These are phyloP conservation scores for Sturnus vulgaris DNA, from an alignment of 2,113 vertebrate species.

Conservation along the genomic window DNA sequence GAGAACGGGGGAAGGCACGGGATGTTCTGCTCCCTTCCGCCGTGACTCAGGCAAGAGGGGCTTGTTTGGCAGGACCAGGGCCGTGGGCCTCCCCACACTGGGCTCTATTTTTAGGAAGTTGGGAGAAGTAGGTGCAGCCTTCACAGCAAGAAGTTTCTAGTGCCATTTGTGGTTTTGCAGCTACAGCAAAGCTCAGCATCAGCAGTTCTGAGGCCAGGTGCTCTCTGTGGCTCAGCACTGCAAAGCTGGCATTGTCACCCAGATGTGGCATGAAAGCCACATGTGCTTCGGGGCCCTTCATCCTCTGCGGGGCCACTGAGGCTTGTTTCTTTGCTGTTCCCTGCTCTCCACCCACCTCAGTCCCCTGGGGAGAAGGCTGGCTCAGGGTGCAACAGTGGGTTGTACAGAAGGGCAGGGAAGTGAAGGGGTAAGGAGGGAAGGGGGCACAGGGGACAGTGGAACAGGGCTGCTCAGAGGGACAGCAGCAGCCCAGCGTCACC, in stretches of 20 bases:
- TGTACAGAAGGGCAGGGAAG: background rate
- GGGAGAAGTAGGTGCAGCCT: background rate
- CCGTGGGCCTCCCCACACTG: background rate
- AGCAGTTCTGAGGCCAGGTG: background rate
- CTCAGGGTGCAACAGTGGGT: rapidly evolving
- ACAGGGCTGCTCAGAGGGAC: background rate
- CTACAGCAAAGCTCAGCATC: background rate
- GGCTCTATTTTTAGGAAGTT: constrained; percentile 54
- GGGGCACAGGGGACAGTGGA: rapidly evolving
- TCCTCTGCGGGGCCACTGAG: background rate
- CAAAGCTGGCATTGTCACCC: background rate
- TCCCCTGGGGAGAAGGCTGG: background rate
- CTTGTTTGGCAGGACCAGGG: background rate
- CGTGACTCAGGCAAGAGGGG: background rate
- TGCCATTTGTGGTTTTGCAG: constrained; percentile 14
- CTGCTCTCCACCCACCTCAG: background rate
- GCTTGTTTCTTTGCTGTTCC: background rate
- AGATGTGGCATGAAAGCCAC: rapidly evolving
- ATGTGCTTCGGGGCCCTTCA: rapidly evolving
- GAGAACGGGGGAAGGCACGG: rapidly evolving
- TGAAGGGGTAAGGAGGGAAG: background rate
- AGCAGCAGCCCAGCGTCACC: background rate
- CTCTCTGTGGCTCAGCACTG: background rate
- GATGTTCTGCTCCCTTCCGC: background rate
- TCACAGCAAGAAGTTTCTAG: constrained; percentile 41